Evolutionary conservation across 1,140 invertebrate genomes (phyloP).

Genomic region (Meloidogyne exigua): DNA sequence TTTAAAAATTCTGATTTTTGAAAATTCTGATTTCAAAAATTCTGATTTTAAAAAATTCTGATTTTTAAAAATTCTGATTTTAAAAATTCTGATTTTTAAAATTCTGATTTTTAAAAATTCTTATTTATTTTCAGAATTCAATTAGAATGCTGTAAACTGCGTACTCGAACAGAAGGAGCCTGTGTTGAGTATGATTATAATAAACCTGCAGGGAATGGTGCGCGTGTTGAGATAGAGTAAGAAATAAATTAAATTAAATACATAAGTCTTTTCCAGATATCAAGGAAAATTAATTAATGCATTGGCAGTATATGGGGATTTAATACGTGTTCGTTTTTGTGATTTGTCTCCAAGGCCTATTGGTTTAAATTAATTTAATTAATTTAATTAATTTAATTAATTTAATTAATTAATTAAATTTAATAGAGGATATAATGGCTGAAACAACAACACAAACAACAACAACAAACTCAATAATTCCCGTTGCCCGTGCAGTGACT

Average conservation of each 20-base stretch:
- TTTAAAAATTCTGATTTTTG: constrained; percentile 16
- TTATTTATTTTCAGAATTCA: constrained; percentile 55
- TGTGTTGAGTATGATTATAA: constrained; percentile 50
- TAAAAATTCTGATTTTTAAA: constrained; percentile 20
- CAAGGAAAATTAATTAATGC: constrained; percentile 52
- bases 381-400: neutral
- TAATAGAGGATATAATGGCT: constrained; percentile 20
- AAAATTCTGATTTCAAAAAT: constrained; percentile 1
- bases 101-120: constrained; percentile 7
- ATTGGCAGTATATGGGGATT: constrained; percentile 37
- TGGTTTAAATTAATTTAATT: constrained; percentile 19
- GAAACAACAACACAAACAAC: constrained; percentile 25
- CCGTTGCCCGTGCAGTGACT: neutral
- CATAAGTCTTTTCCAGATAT: constrained; percentile 29
- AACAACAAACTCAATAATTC: neutral
- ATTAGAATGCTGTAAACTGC: constrained; percentile 56
- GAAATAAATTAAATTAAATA: neutral
- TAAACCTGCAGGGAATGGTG: constrained; percentile 54
- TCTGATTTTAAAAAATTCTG: constrained; percentile 21
- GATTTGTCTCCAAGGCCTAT: constrained; percentile 47
- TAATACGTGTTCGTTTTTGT: constrained; percentile 49
- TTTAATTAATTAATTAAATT: neutral
- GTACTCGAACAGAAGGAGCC: constrained; percentile 54
- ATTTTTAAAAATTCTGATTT: constrained; percentile 26
- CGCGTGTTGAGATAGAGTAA: constrained; percentile 55